These are phyloP conservation scores for Dipodomys stephensi DNA, from an alignment of 2,113 vertebrate species.

Conservation along the genomic window DNA sequence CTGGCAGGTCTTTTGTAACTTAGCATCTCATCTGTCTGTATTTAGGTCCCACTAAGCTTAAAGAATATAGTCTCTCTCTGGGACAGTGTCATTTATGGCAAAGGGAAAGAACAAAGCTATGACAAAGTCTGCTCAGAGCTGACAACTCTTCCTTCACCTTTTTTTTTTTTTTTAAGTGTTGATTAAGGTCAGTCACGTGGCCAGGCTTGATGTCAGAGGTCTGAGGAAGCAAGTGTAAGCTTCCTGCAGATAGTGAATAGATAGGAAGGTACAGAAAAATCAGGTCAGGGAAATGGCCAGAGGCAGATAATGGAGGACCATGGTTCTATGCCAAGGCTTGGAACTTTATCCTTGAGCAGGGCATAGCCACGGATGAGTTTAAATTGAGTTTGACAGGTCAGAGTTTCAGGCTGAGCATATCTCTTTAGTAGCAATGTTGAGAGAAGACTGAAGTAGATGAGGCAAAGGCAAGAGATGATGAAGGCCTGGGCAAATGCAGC, in stretches of 20 bases:
- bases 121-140: background rate
- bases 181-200: background rate
- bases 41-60: background rate
- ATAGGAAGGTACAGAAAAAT: background rate
- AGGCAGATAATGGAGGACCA: background rate
- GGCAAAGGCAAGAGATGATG: background rate
- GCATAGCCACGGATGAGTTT: background rate
- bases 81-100: background rate
- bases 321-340: background rate
- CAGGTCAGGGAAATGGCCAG: background rate
- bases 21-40: background rate
- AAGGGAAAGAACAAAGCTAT: background rate
- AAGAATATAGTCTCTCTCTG: background rate
- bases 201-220: background rate
- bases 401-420: background rate
- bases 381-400: background rate
- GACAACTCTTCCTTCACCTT: background rate
- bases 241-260: background rate
- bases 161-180: background rate
- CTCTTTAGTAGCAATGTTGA: background rate
- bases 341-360: background rate
- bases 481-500: background rate
- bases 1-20: background rate
- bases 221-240: background rate
- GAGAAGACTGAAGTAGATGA: background rate